These are phyloP conservation scores for Prolemur simus DNA, from an alignment of 2,113 vertebrate species.

Conservation along the genomic window DNA sequence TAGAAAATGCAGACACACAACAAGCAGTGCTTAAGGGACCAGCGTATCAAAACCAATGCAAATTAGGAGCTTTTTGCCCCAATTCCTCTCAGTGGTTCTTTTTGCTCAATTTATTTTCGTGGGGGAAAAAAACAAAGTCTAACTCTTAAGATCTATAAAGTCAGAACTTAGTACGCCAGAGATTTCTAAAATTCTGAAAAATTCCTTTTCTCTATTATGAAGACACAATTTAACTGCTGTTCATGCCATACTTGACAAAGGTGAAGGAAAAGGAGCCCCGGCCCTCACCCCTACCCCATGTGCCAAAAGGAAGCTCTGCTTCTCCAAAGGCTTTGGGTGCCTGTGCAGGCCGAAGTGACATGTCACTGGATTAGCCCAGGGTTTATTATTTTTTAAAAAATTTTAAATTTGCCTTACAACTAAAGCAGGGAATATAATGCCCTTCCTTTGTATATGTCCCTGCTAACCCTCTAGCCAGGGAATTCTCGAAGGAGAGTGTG, in stretches of 20 bases:
- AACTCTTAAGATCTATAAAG: neutral
- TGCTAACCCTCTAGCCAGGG: neutral
- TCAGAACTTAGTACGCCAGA: neutral
- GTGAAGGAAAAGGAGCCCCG: neutral
- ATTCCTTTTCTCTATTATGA: neutral
- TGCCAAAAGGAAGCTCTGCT: neutral
- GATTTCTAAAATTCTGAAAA: neutral
- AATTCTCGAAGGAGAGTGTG: neutral
- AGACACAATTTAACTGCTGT: neutral
- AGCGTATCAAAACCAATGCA: neutral
- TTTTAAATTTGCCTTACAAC: neutral
- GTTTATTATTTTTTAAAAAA: neutral
- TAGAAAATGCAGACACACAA: slow-evolving; percentile 38
- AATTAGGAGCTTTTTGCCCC: neutral
- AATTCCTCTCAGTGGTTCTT: neutral
- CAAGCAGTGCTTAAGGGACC: neutral
- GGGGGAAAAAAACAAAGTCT: slow-evolving; percentile 31
- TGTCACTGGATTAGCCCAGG: neutral
- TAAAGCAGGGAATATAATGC: neutral
- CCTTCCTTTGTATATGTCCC: neutral
- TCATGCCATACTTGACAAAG: neutral
- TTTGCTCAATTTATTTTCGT: neutral
- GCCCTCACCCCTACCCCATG: neutral
- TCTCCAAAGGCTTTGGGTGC: neutral
- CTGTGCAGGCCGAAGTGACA: neutral